These are phyloP conservation scores for Poeciliopsis prolifica DNA, from an alignment of 2,113 vertebrate genomes.

Conservation along the genomic window DNA sequence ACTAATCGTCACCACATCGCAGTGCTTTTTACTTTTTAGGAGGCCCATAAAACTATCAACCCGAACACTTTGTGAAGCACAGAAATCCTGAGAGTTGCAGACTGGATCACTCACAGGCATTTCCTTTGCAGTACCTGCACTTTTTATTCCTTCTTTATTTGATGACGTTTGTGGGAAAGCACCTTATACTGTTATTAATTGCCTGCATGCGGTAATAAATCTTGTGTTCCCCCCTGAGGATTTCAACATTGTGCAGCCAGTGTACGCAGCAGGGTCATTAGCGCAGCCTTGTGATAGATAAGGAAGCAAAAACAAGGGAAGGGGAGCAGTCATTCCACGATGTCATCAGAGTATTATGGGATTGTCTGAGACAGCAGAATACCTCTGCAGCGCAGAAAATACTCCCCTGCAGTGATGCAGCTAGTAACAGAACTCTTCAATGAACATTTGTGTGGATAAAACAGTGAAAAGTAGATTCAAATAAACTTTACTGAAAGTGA, in stretches of 20 bases:
- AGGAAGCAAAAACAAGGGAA: conserved; percentile 55
- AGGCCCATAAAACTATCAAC: conserved; percentile 31
- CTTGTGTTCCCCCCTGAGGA: conserved; percentile 65
- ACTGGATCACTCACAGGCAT: conserved; percentile 61
- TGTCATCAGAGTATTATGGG: conserved; percentile 53
- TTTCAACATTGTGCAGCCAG: conserved; percentile 64
- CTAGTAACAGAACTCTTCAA: not conserved
- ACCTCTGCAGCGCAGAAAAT: conserved; percentile 23
- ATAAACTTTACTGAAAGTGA: not conserved
- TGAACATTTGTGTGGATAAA: not conserved
- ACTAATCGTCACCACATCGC: conserved; percentile 18
- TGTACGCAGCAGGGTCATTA: conserved; percentile 75
- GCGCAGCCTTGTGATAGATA: conserved; percentile 65
- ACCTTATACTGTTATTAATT: conserved; percentile 77
- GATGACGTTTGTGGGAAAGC: conserved; percentile 63
- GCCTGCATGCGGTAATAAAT: conserved; percentile 74
- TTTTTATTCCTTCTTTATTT: conserved; percentile 63
- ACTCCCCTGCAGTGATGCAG: conserved; percentile 14
- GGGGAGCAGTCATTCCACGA: conserved; percentile 19
- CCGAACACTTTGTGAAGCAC: conserved; percentile 22
- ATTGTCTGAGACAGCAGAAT: conserved; percentile 56
- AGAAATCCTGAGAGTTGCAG: conserved; percentile 60
- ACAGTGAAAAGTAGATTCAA: too few species aligned
- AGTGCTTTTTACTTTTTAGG: conserved; percentile 15
- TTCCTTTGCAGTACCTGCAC: conserved; percentile 76